Conservation (phyloP, 1,140 invertebrate genomes). For the Sycophila sp. region DNA sequence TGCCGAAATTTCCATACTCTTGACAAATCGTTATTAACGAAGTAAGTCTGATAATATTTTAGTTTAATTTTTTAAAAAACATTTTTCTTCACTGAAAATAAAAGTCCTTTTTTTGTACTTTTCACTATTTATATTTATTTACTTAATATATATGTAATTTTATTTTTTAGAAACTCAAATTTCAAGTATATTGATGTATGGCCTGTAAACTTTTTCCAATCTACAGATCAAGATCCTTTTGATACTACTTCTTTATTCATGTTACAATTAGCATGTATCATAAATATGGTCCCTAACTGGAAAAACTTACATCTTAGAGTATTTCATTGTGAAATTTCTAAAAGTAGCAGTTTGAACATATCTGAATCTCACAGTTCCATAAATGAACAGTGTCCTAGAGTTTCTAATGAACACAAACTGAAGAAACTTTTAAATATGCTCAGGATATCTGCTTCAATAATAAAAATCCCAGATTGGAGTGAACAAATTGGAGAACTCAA, state of each 20-base stretch:
- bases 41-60: conserved; percentile 64
- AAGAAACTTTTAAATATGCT: conserved; percentile 71
- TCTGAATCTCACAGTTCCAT: conserved; percentile 54
- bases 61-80: background rate
- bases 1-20: conserved; percentile 90
- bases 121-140: background rate
- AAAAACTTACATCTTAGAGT: conserved; percentile 83
- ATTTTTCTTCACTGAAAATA: too few relatives aligned
- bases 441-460: conserved; percentile 73
- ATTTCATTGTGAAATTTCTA: conserved; percentile 78
- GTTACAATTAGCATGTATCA: conserved; percentile 95
- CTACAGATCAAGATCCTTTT: conserved; percentile 80
- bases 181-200: conserved; percentile 95
- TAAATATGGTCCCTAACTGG: conserved; percentile 92
- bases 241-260: conserved; percentile 92
- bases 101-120: background rate
- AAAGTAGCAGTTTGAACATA: conserved; percentile 56
- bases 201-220: conserved; percentile 90
- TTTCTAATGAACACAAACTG: conserved; percentile 67
- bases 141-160: conserved; percentile 8
- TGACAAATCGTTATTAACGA: conserved; percentile 77
- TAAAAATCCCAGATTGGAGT: conserved; percentile 65
- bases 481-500: conserved; percentile 51
- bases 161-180: conserved; percentile 65
- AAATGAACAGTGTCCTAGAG: conserved; percentile 50